These are phyloP conservation scores for Heterohyrax brucei DNA, from an alignment of 2,797 vertebrate genomes.

Conservation along the genomic window DNA sequence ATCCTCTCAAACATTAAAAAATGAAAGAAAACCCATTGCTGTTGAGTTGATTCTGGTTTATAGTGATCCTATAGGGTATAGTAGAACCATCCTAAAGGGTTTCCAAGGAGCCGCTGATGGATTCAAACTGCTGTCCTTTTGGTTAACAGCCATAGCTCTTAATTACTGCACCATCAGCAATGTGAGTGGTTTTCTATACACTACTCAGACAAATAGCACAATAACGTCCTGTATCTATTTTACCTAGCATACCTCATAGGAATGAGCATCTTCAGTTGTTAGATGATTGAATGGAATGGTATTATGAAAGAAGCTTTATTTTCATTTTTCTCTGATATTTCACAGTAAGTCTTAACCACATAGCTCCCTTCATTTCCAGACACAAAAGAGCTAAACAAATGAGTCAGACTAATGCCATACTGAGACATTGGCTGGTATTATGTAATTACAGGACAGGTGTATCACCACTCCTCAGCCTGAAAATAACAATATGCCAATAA, in stretches of 20 bases:
- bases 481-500: constrained; percentile 74
- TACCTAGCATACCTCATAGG: neutral
- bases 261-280: constrained; percentile 16
- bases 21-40: no score
- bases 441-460: constrained; percentile 73
- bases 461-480: constrained; percentile 59
- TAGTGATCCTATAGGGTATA: no score
- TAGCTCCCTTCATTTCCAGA: constrained; percentile 75
- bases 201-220: constrained; percentile 1
- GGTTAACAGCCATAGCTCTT: no score
- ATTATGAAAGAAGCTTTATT: constrained; percentile 39
- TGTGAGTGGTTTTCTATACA: constrained; percentile 29
- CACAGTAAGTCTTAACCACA: constrained; percentile 57
- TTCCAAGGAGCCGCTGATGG: no score
- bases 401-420: constrained; percentile 73
- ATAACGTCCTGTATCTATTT: neutral
- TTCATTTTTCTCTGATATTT: constrained; percentile 63
- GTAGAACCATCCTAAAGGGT: no score
- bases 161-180: neutral
- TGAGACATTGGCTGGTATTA: constrained; percentile 66
- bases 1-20: neutral
- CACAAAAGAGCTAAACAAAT: constrained; percentile 79
- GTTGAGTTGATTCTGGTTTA: no score
- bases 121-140: no score
- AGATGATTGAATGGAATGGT: constrained; percentile 48